Evolutionary conservation across 1,140 invertebrate species (phyloP), one percentile per base, ranked within the genome.

Genomic region (Microplitis mediator): DNA sequence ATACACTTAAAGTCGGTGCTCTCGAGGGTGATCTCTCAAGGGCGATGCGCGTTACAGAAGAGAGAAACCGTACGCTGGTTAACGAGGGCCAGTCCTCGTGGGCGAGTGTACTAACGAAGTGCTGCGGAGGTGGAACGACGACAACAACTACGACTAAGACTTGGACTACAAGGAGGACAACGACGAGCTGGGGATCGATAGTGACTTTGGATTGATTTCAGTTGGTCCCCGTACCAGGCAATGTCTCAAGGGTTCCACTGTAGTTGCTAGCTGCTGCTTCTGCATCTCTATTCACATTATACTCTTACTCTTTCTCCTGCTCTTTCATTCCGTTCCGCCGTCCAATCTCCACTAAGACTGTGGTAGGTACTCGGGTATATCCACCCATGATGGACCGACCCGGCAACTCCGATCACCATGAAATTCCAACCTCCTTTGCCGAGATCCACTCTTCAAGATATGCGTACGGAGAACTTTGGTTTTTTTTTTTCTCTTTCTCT

Each of bases 181-280:
- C 65, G 61, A 35, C 31, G 16, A 61, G 36, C 62, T 52, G 45
- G 60, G 73, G 60, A 73, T 75, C 74, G 69, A 75, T 75, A 75
- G 74, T 73, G 74, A 69, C 68, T 72, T 68, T 71, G 74, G 74
- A 75, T 75, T 75, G 74, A 75, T 75, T 75, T 75, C 71, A 75
- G 36, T 50, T 74, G 54, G 31, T 54, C 58, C 39, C 39, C 5
- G 39, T 45, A 45, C 39, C 39, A 45, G 36, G 63, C 61, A 68
- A 56, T 66, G 35, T n/a, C 67, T 35, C 56, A 8, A 16, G 65
- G 35, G 58, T 52, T 45, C 39, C 39, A 45, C 39, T 45, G 6
- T 54, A 35, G 63, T 36, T 61, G 34, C 14, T 35, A 6, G 39
- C 16, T n/a, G 52, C 52, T 54, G 5, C 16, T n/a, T 8, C n/a